Evolutionary conservation across 2,113 vertebrate species (phyloP).

Genomic region (Platichthys stellatus): DNA sequence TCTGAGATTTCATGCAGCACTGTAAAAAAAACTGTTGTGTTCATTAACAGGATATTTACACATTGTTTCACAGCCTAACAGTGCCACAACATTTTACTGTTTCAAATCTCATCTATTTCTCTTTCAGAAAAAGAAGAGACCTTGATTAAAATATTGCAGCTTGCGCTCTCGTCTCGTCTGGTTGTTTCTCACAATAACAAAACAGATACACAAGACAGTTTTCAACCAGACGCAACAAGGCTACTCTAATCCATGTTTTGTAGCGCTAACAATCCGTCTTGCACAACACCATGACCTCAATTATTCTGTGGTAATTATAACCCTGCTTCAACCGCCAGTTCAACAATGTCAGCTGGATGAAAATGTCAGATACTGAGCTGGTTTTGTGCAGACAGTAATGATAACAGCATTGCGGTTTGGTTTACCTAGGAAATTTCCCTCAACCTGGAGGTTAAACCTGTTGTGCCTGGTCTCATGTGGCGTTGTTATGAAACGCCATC

Average conservation of each 20-base stretch:
- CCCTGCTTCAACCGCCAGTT: neutral
- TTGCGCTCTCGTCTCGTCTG: neutral
- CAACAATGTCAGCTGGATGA: neutral
- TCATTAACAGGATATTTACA: no score
- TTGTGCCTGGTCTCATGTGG: slow-evolving; percentile 35
- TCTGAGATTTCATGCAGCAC: no score
- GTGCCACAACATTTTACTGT: no score
- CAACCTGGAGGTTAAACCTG: slow-evolving; percentile 56
- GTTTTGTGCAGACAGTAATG: slow-evolving; percentile 16
- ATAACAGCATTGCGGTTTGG: slow-evolving; percentile 19
- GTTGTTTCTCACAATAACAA: neutral
- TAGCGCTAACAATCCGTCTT: neutral
- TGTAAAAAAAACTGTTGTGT: no score
- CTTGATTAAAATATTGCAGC: neutral
- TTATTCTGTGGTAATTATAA: neutral
- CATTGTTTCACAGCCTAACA: no score
- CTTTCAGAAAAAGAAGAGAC: neutral
- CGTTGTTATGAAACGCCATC: slow-evolving; percentile 13
- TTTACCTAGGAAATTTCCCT: neutral
- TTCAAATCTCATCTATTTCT: no score
- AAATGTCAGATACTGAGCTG: slow-evolving; percentile 2
- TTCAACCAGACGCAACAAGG: neutral
- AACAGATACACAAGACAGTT: neutral
- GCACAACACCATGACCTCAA: neutral
- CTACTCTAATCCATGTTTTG: neutral